Conservation (phyloP, 2,113 vertebrate genomes). For the Eidolon helvum region DNA sequence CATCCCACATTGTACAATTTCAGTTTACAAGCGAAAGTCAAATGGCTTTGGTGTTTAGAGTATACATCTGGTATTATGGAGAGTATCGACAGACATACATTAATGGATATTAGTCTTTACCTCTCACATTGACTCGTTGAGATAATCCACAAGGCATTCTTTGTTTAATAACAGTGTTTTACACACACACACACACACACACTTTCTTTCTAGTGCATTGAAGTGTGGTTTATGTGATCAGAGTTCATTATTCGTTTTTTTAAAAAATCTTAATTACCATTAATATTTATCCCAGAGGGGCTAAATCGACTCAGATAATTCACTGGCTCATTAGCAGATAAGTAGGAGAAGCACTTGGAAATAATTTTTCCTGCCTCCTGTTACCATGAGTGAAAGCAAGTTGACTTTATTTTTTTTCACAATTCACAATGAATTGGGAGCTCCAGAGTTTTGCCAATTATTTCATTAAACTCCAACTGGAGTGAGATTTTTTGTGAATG, state of each 20-base stretch:
- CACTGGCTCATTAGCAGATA: slow-evolving; percentile 4
- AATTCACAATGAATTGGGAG: background rate
- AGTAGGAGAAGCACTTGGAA: slow-evolving; percentile 44
- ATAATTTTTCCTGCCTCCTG: slow-evolving; percentile 31
- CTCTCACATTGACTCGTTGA: background rate
- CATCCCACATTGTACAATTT: background rate
- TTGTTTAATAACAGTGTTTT: background rate
- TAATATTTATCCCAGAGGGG: slow-evolving; percentile 26
- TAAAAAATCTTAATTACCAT: slow-evolving; percentile 3
- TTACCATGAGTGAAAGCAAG: background rate
- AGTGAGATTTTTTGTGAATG: background rate
- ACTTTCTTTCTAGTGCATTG: background rate
- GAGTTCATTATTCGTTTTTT: slow-evolving; percentile 50
- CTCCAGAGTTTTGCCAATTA: background rate
- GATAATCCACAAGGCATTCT: background rate
- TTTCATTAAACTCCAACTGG: background rate
- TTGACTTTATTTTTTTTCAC: background rate
- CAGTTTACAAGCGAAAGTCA: background rate
- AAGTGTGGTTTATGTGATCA: slow-evolving; percentile 32
- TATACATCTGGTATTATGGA: background rate
- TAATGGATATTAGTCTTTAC: background rate
- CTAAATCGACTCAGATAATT: slow-evolving; percentile 45
- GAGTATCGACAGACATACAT: background rate
- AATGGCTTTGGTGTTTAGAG: background rate
- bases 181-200: background rate